Percentiles rank a stretch among this genome's conserved stretches.
phyloP scores from a whole-genome alignment of 2,888 invertebrate species.

The Cerceris rybyensis region DNA sequence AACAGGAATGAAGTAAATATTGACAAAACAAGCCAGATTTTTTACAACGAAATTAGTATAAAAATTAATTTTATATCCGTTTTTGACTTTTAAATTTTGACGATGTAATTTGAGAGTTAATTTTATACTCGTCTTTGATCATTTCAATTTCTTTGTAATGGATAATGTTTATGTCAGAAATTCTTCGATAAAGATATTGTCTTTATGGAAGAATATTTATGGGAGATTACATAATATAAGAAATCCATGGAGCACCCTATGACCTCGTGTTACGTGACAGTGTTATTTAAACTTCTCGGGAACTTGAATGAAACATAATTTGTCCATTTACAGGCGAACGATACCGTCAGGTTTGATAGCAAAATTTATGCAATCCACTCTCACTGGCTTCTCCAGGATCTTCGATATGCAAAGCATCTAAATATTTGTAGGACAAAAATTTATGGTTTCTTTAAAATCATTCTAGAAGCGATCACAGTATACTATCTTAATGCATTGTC shows the following conservation, averaged over 20 bases:
- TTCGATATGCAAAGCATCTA: background rate
- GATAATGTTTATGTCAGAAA: background rate
- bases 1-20: no score
- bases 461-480: no score
- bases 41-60: no score
- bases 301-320: slow-evolving; percentile 27
- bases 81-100: no score
- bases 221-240: slow-evolving; percentile 40
- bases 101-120: background rate
- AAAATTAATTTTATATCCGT: no score
- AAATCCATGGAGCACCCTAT: slow-evolving; percentile 2
- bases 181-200: background rate
- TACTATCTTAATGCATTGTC: no score
- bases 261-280: slow-evolving; percentile 5
- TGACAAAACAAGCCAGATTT: no score
- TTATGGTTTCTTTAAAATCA: no score
- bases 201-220: slow-evolving; percentile 22
- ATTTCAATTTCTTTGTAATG: background rate
- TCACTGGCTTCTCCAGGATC: background rate
- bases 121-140: background rate
- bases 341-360: slow-evolving; percentile 9
- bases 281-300: background rate
- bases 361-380: slow-evolving; percentile 9
- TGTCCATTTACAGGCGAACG: slow-evolving; percentile 20
- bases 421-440: no score